Evolutionary conservation across 2,113 vertebrate genomes (phyloP).

Genomic region (cat (Felis catus)): DNA sequence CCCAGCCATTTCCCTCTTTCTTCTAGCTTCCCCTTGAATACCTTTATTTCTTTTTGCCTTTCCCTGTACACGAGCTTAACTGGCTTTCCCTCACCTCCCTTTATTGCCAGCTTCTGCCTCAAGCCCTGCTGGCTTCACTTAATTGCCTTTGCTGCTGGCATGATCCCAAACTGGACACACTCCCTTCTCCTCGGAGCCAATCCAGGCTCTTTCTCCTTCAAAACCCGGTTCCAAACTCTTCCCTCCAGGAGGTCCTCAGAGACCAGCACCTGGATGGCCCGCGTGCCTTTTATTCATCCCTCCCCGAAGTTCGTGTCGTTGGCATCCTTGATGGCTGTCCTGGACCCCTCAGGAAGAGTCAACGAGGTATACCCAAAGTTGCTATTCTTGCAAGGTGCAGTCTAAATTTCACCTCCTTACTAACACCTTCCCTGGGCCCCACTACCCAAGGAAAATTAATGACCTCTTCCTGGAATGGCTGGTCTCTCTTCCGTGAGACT

Average conservation of each 20-base stretch:
- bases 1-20: background rate
- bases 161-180: background rate
- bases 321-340: background rate
- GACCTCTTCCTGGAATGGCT: background rate
- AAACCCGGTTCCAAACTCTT: background rate
- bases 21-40: background rate
- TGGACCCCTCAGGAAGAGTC: background rate
- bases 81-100: background rate
- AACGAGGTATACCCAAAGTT: background rate
- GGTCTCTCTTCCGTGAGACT: background rate
- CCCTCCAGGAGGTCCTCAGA: background rate
- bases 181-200: background rate
- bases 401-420: background rate
- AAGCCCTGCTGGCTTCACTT: conserved; percentile 26
- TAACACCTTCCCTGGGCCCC: background rate
- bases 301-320: background rate
- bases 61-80: background rate
- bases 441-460: background rate
- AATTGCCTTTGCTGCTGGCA: conserved; percentile 46
- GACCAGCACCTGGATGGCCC: background rate
- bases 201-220: background rate
- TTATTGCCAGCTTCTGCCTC: background rate
- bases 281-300: rapidly evolving
- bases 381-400: background rate
- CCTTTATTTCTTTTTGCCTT: background rate